Percentiles rank a stretch among this genome's conserved stretches.
phyloP scores from a whole-genome alignment of 2,113 vertebrate genomes.

The Holacanthus passer region DNA sequence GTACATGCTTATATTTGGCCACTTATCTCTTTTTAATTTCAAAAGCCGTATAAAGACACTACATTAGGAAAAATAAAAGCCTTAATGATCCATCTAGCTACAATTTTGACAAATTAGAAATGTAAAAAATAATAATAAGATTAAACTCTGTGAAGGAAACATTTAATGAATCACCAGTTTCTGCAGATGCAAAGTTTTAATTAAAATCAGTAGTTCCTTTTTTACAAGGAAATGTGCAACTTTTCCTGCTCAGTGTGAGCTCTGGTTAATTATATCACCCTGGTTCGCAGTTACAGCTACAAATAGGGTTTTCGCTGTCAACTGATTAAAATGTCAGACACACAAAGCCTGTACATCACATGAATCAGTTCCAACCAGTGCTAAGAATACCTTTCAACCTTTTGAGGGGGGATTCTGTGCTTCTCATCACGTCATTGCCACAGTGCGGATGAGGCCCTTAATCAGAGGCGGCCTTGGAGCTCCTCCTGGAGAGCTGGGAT shows the following conservation, averaged over 20 bases:
- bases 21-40: slow-evolving; percentile 21
- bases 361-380: slow-evolving; percentile 30
- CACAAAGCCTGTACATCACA: slow-evolving; percentile 14
- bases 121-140: neutral
- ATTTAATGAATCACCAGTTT: slow-evolving; percentile 42
- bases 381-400: slow-evolving; percentile 27
- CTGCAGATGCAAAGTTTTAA: slow-evolving; percentile 40
- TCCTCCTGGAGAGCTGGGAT: neutral
- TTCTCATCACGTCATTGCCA: slow-evolving; percentile 9
- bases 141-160: neutral
- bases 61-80: neutral
- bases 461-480: slow-evolving; percentile 39
- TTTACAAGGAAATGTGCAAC: slow-evolving; percentile 28
- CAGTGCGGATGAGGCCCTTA: slow-evolving; percentile 44
- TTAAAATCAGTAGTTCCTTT: slow-evolving; percentile 42
- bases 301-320: slow-evolving; percentile 4
- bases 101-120: slow-evolving; percentile 22
- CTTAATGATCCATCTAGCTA: neutral
- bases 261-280: slow-evolving; percentile 21
- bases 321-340: slow-evolving; percentile 55
- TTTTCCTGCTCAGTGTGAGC: slow-evolving; percentile 22
- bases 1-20: neutral
- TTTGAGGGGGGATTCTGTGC: slow-evolving; percentile 4
- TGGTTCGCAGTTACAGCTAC: neutral
- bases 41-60: neutral